Evolutionary conservation across 2,113 vertebrate genomes (phyloP).

Genomic region (Protobothrops flavoviridis): DNA sequence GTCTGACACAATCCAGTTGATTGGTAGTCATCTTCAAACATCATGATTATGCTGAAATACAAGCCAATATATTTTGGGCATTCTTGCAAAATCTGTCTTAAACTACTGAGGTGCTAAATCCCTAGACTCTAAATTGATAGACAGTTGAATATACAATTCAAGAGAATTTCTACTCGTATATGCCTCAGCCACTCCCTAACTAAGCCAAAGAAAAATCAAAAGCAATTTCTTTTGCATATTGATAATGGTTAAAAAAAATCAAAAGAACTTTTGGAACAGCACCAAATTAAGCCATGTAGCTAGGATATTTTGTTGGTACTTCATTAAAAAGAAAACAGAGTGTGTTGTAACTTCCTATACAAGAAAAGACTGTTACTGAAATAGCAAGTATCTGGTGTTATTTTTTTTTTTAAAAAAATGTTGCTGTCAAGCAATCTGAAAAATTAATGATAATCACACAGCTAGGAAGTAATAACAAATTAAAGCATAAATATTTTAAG

Average conservation of each 20-base stretch:
- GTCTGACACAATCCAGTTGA: background rate
- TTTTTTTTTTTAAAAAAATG: background rate
- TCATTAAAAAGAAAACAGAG: background rate
- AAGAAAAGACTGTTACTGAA: background rate
- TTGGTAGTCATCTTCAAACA: background rate
- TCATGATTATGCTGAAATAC: conserved; percentile 14
- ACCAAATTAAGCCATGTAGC: background rate
- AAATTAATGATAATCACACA: background rate
- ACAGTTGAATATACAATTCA: background rate
- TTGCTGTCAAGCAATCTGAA: background rate
- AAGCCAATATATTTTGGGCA: background rate
- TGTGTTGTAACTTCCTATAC: background rate
- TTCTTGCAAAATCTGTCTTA: background rate
- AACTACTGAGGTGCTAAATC: background rate
- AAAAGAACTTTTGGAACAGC: background rate
- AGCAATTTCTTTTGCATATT: background rate
- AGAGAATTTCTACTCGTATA: background rate
- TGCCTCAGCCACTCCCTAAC: background rate
- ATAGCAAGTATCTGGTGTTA: background rate
- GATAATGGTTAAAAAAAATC: background rate
- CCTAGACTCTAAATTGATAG: background rate
- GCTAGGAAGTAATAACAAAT: background rate
- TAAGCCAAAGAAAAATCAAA: background rate
- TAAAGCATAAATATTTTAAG: background rate
- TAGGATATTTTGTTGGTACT: background rate